Conservation (phyloP, 2,113 vertebrate genomes). For the Zootoca vivipara region DNA sequence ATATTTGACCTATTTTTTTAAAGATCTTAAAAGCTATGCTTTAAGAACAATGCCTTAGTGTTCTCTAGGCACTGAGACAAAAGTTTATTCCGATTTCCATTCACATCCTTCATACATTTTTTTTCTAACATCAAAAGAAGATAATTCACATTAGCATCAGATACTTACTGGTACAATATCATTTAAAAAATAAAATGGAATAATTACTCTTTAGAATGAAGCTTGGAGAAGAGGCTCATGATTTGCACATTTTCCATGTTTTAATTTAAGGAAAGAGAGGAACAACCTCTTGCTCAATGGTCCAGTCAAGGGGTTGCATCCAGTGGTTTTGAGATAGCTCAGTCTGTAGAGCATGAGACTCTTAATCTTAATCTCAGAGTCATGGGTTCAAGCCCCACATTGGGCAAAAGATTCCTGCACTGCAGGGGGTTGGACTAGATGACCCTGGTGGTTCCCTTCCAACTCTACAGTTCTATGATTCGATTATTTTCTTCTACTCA, state of each 20-base stretch:
- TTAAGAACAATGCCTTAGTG: constrained; percentile 40
- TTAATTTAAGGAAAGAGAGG: not conserved
- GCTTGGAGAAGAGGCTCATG: not conserved
- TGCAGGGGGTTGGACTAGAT: too few species aligned
- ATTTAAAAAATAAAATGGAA: not conserved
- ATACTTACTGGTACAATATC: not conserved
- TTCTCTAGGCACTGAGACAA: constrained; percentile 25
- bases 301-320: not conserved
- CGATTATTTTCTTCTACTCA: not conserved
- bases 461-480: too few species aligned
- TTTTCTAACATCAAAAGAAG: not conserved
- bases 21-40: not conserved
- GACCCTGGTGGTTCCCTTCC: too few species aligned
- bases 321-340: not conserved
- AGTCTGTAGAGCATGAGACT: too few species aligned
- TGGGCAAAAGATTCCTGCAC: too few species aligned
- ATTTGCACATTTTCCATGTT: not conserved
- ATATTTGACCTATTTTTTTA: constrained; percentile 41
- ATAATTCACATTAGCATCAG: not conserved
- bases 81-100: not conserved
- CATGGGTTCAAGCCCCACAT: too few species aligned
- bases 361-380: too few species aligned
- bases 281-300: not conserved
- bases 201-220: not conserved
- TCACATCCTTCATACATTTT: not conserved